Percentiles rank a stretch among this genome's conserved stretches.
phyloP scores from a whole-genome alignment of 2,797 vertebrate genomes.

The Bradypus variegatus region DNA sequence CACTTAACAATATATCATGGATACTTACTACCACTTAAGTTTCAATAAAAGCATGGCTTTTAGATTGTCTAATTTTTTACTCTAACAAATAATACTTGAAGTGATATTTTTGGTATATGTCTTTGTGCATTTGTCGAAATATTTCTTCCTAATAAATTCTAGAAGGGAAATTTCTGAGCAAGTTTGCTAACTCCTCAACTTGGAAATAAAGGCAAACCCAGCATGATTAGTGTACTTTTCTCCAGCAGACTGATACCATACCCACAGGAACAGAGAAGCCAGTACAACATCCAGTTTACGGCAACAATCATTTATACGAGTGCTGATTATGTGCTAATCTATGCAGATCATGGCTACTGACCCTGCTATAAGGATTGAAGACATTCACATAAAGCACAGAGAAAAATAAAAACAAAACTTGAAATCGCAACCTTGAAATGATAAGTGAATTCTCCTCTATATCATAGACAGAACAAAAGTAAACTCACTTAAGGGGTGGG shows the following conservation, averaged over 20 bases:
- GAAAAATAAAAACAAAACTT: constrained; percentile 34
- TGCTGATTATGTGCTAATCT: constrained; percentile 17
- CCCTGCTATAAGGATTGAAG: background rate
- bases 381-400: background rate
- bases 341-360: background rate
- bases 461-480: background rate
- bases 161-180: constrained; percentile 20
- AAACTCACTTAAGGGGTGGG: background rate
- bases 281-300: background rate
- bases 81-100: constrained; percentile 7
- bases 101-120: background rate
- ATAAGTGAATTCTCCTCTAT: constrained; percentile 22
- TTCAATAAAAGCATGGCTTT: constrained; percentile 7
- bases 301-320: constrained; percentile 29
- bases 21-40: background rate
- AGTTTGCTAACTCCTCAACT: constrained; percentile 10
- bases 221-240: background rate
- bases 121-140: constrained; percentile 4
- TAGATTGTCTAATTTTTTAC: constrained; percentile 21
- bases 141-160: constrained; percentile 40
- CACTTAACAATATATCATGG: background rate
- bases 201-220: background rate
- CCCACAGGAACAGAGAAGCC: constrained; percentile 5
- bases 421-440: constrained; percentile 39
- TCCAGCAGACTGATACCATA: background rate